Evolutionary conservation across 2,888 invertebrate genomes (phyloP), one percentile per base, ranked within the genome.

Genomic region (Onchidella celtica): DNA sequence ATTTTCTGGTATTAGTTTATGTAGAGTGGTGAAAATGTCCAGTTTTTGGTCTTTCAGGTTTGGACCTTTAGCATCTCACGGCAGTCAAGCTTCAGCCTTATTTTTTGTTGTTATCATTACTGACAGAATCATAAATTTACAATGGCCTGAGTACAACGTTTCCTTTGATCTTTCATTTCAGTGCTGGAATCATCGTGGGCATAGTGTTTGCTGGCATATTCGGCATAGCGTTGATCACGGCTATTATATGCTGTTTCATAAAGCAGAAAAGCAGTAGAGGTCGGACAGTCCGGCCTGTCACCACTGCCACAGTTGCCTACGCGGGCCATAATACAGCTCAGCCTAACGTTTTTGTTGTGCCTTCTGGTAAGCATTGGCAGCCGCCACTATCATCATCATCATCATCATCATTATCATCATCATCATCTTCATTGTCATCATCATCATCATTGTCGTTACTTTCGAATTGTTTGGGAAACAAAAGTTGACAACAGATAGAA

Each of bases 181-280:
- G 72, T 27, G 55, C 72, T 55, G 72, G 72, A 14, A 24, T 63
- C 3, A 74, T 74, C 21, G 63, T 74, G 9, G 74, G 74, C 36
- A 63, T 74, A 1, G 74, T 74, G 24, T 63, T 74, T 11, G 74
- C 61, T 17, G 32, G 74, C 14, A 61, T 74, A 14, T 74, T 61
- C 36, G 63, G 36, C 63, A 11, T 74, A 29, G 61, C 74, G 11
- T n/a, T 74, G 14, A 32, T 74, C n/a, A 34, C 38, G n/a, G 63
- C 74, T 11, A 36, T 59, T 36, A 59, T 74, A 14, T 74, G 74
- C 29, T 74, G 74, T 38, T 74, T 32, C 63, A 21, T 74, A 34
- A 74, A 74, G 29, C 63, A 74, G 11, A 29, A 74, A n/a, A 38
- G 63, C 6, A 21, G n/a, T 2, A 34, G 74, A 32, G 74, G 74